These are phyloP conservation scores for Chydorus sphaericus DNA, from an alignment of 2,888 invertebrate species.

Conservation along the genomic window DNA sequence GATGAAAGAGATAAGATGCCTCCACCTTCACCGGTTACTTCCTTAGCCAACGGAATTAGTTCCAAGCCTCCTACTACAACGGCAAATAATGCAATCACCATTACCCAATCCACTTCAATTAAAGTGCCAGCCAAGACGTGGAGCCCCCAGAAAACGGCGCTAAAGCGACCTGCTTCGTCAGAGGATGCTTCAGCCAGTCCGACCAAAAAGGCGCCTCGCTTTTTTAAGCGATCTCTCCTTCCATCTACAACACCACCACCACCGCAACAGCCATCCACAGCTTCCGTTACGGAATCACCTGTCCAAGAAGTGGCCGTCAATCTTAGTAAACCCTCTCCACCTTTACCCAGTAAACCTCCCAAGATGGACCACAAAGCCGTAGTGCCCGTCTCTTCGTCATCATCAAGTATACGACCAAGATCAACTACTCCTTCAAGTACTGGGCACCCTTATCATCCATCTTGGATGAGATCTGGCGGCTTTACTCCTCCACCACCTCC, in stretches of 20 bases:
- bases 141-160: neutral
- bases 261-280: neutral
- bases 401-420: no score
- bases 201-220: conserved; percentile 6
- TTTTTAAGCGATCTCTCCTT: conserved; percentile 7
- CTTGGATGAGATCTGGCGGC: no score
- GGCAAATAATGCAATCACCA: neutral
- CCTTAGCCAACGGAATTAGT: neutral
- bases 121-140: neutral
- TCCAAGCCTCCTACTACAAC: neutral
- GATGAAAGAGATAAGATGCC: neutral
- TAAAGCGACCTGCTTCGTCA: neutral
- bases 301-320: conserved; percentile 11
- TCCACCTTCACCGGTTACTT: no score
- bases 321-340: neutral
- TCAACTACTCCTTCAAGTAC: neutral
- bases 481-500: neutral
- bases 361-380: neutral
- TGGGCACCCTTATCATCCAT: neutral
- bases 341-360: neutral
- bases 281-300: conserved; percentile 6
- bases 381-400: no score
- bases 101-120: neutral
- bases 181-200: neutral
- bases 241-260: neutral